phyloP scores from a whole-genome alignment of 2,888 invertebrate genomes.

The Halictus quadricinctus region DNA sequence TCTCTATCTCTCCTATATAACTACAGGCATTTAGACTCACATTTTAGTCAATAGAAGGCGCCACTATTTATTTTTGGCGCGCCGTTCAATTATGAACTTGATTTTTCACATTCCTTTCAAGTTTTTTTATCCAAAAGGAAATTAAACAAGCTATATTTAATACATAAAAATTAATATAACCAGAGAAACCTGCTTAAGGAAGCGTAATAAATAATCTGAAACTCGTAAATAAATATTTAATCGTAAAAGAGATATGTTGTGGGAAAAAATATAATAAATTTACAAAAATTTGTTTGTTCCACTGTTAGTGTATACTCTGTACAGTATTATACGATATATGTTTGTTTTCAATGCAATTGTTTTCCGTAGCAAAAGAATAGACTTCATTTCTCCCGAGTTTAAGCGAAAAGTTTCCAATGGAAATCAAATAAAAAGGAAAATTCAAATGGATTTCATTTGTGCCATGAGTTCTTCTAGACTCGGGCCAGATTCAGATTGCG shows the following conservation, averaged over 20 bases:
- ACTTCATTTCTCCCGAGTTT: neutral
- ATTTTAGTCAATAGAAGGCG: neutral
- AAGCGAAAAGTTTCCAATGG: neutral
- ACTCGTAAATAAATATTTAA: neutral
- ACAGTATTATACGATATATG: neutral
- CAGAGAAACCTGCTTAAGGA: neutral
- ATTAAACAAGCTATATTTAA: neutral
- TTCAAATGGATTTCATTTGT: conserved; percentile 94
- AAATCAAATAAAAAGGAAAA: neutral
- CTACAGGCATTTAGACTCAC: too few relatives aligned
- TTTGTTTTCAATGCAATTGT: too few relatives aligned
- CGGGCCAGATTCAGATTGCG: conserved; percentile 83
- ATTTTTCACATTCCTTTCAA: neutral
- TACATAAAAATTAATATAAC: neutral
- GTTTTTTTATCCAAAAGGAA: neutral
- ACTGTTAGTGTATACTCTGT: neutral
- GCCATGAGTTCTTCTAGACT: conserved; percentile 96
- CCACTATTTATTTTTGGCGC: neutral
- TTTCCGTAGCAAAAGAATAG: neutral
- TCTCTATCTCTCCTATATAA: too few relatives aligned
- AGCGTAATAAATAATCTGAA: neutral
- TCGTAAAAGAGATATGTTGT: neutral
- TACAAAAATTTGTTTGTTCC: neutral
- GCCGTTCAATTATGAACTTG: neutral
- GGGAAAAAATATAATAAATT: neutral